Evolutionary conservation across 2,888 invertebrate genomes (phyloP), one percentile per base, ranked within the genome.

Genomic region (Serrognathus titanus): DNA sequence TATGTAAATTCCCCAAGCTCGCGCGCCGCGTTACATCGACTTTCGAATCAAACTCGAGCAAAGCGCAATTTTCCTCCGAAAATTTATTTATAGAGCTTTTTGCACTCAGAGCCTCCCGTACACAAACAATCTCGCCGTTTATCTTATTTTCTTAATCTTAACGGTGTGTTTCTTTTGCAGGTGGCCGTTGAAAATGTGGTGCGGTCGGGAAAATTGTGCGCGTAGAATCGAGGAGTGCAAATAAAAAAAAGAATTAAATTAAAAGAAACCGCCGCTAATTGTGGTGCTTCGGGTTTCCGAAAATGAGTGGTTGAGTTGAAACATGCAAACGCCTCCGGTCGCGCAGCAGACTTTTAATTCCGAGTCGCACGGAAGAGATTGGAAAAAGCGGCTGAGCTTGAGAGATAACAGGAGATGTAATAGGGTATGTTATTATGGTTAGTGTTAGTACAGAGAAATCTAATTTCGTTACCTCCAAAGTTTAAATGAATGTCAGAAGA

Each of bases 361-460:
- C 8, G 54, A 54, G 12, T 50, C 48, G 11, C 62, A 58, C 45
- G 61, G 59, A 51, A 60, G 59, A 51, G 63, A 68, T 55, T 68
- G 68, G 68, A 68, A 65, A 54, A 65, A 64, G 51, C 60, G 68
- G 36, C 62, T 68, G 58, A 68, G 68, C 49, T 60, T 68, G 59
- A 59, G 66, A 49, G 68, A 68, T 49, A 65, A 63, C 48, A 52
- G 66, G 43, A 60, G 66, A 56, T 61, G 61, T 56, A 67, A 65
- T 58, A 57, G 61, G 63, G 68, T 68, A 59, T 64, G 65, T 57
- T 31, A 31, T 31, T 3, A 31, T 31, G 24, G 24, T 31, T 31
- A 31, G 24, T 31, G 24, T 31, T 31, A 31, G 24, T 31, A 5
- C 9, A 9, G 13, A 24, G 20, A 46, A 46, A 16, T 6, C 13